Conservation (phyloP, 2,113 vertebrate genomes). For the Stegostoma tigrinum region DNA sequence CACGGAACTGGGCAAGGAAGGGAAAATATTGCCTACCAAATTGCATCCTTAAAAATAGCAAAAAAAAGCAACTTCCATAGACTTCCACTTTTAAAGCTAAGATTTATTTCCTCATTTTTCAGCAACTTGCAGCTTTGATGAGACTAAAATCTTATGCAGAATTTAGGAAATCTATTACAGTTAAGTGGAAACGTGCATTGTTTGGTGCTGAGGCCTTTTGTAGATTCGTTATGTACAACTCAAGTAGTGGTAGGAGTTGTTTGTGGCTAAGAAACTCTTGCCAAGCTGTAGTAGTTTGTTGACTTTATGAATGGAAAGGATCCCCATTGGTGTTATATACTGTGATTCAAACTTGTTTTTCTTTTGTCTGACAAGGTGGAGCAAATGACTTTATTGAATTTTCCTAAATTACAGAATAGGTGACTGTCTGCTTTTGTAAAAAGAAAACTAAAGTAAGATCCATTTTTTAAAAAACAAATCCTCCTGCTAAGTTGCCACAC, state of each 20-base stretch:
- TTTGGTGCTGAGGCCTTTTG: background rate
- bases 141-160: background rate
- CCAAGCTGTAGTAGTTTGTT: conserved; percentile 28
- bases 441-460: background rate
- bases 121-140: background rate
- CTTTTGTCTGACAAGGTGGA: conserved; percentile 31
- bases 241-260: conserved; percentile 23
- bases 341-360: background rate
- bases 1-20: background rate
- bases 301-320: conserved; percentile 26
- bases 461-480: background rate
- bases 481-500: conserved; percentile 39
- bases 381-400: background rate
- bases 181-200: background rate
- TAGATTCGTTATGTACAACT: background rate
- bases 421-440: background rate
- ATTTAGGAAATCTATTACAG: background rate
- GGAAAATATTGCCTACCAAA: background rate
- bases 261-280: background rate
- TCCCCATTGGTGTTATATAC: background rate
- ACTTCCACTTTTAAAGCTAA: background rate
- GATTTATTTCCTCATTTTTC: background rate
- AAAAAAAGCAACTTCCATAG: background rate
- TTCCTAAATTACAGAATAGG: background rate
- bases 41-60: background rate